Evolutionary conservation across 1,140 invertebrate species (phyloP), one percentile per base, ranked within the genome.

Genomic region (Physella acuta): DNA sequence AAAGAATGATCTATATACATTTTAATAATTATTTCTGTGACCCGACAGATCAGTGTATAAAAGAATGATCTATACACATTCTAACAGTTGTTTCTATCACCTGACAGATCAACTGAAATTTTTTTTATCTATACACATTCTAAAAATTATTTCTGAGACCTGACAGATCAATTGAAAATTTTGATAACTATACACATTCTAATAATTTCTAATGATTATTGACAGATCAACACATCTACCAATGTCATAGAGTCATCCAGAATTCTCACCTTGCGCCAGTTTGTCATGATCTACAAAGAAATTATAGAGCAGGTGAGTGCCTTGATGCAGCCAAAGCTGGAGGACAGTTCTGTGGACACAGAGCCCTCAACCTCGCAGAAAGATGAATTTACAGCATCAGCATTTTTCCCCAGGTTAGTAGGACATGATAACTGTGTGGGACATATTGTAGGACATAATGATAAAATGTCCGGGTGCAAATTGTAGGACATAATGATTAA

Each of bases 181-280:
- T n/a, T n/a, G n/a, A n/a, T n/a, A n/a, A n/a, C n/a, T n/a, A n/a
- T n/a, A n/a, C n/a, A n/a, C n/a, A n/a, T n/a, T n/a, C n/a, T n/a
- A n/a, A n/a, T n/a, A n/a, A n/a, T n/a, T n/a, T n/a, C n/a, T n/a
- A n/a, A n/a, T n/a, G n/a, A n/a, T n/a, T n/a, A n/a, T n/a, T 71
- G 67, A 26, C 67, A 83, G 81, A 62, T 83, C 8, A 78, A 77
- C 66, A 72, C 74, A 44, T 61, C 34, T 16, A 77, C 59, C 20
- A 72, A 75, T n/a, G 58, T 53, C 3, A 84, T 90, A 28, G 87
- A 88, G 70, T 87, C 86, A 14, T 87, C 86, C 61, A 84, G 89
- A 64, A 72, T 90, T 11, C 77, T 91, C 8, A 88, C 86, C 73
- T 82, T 91, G 16, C 86, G 85, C 31, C 87, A 91, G 83, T 91